Evolutionary conservation across 1,140 invertebrate species (phyloP).

Genomic region (Centruroides sculpturatus): DNA sequence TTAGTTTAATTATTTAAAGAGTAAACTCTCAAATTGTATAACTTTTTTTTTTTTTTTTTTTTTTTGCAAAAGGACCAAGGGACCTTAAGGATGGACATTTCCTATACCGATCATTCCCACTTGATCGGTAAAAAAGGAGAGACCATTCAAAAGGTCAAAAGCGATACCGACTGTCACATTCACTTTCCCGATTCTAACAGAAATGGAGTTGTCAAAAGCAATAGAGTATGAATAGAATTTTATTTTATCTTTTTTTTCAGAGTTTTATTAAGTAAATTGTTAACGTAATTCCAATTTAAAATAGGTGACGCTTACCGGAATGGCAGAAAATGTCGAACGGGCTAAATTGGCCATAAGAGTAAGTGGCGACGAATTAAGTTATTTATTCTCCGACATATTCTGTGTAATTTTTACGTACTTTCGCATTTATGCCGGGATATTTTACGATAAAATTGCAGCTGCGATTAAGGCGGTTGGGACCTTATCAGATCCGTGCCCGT

Average conservation of each 20-base stretch:
- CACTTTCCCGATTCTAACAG: slow-evolving; percentile 97
- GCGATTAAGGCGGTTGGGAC: no score
- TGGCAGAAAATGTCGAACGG: slow-evolving; percentile 74
- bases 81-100: slow-evolving; percentile 95
- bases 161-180: slow-evolving; percentile 88
- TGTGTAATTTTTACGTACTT: no score
- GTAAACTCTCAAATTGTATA: no score
- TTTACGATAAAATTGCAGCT: no score
- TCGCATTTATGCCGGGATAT: no score
- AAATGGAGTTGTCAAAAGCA: slow-evolving; percentile 79
- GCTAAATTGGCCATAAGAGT: slow-evolving; percentile 76
- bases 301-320: slow-evolving; percentile 51
- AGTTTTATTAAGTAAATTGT: not conserved
- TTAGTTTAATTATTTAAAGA: no score
- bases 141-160: slow-evolving; percentile 91
- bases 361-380: slow-evolving; percentile 25
- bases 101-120: slow-evolving; percentile 93
- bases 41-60: slow-evolving; percentile 2
- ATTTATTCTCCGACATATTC: no score
- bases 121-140: slow-evolving; percentile 91
- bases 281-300: slow-evolving; percentile 1
- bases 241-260: no score
- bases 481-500: no score
- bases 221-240: slow-evolving; percentile 49
- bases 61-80: slow-evolving; percentile 65